Base-by-base conservation (phyloP, 1,140 invertebrate genomes). In the Trigoniulus corallinus region DNA sequence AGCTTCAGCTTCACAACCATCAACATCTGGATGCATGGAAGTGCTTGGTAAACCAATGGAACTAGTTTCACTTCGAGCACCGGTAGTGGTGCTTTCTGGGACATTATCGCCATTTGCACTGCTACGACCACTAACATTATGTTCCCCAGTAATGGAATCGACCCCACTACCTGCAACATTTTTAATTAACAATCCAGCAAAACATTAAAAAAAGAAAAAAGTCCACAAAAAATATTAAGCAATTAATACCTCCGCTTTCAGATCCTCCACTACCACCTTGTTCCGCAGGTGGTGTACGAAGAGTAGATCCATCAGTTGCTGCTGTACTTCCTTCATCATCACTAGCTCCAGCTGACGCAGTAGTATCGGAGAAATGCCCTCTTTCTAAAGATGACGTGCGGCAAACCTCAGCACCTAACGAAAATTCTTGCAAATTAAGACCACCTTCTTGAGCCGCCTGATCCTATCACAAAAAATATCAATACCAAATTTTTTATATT, bases 91-190 rank as follows among this genome's bases (percentile, higher is more conserved):
- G 47, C 54, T 49, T 60, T 78, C 79, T 40, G 71, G 66, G 34
- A 69, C 60, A 57, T 69, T 72, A 59, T 80, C 81, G 56, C 82
- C 85, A 64, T 91, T 92, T 1, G 84, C 84, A 59, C 85, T 89
- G 67, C 85, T 89, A 27, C 86, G 73, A 25, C 87, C 87, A 15
- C 86, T 89, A 4, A 79, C 77, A 56, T 59, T 62, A 59, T 80
- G 77, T 54, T 87, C 83, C n/a, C 87, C 86, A 42, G 84, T 86
- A 56, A 89, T 86, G 58, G 84, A 89, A 61, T 89, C 88, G 40
- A 84, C 84, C 40, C 83, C 83, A 66, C 84, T 34, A 7, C 29
- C 29, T 34, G n/a, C n/a, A n/a, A n/a, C n/a, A n/a, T n/a, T n/a
- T n/a, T n/a, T n/a, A n/a, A n/a, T n/a, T n/a, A n/a, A n/a, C n/a